A percentile compares a stretch with the other conserved stretches of the same genome.
phyloP scores from a whole-genome alignment of 53 echinoderm and acorn worm species.

The Mesocentrotus franciscanus region DNA sequence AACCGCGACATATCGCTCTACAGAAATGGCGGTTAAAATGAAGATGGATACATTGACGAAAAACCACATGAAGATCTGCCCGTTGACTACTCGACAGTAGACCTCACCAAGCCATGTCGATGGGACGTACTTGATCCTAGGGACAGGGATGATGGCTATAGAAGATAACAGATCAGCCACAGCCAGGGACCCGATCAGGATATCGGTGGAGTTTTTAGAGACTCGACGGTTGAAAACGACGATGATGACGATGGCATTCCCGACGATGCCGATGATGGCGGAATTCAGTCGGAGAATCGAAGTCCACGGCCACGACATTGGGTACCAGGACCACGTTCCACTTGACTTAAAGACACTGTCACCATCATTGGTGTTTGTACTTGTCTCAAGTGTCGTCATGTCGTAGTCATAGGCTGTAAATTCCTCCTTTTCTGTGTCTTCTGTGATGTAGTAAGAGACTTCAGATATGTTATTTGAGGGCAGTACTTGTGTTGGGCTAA shows the following conservation, averaged over 20 bases:
- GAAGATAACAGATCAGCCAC: conserved; percentile 35
- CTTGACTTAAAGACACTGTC: neutral
- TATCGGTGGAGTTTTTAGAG: conserved; percentile 18
- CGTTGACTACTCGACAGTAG: conserved; percentile 27
- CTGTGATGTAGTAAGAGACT: neutral
- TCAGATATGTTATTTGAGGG: neutral
- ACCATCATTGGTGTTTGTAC: neutral
- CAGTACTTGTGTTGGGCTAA: neutral
- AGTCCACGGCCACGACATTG: conserved; percentile 36
- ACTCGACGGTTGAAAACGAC: too few relatives aligned
- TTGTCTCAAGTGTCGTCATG: neutral
- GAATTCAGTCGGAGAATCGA: conserved; percentile 35
- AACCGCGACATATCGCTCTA: conserved; percentile 16
- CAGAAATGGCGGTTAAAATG: conserved; percentile 13
- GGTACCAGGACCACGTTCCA: conserved; percentile 23
- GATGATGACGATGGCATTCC: conserved; percentile 19
- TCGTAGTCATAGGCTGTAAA: neutral
- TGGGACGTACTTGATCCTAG: conserved; percentile 3
- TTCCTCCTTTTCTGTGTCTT: neutral
- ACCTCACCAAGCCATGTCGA: conserved; percentile 6
- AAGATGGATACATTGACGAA: conserved; percentile 39
- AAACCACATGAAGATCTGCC: conserved; percentile 17
- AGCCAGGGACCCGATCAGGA: conserved; percentile 42
- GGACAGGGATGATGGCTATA: conserved; percentile 24
- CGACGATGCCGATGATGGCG: conserved; percentile 44